These are phyloP conservation scores for Zosterops lateralis DNA, from an alignment of 2,113 vertebrate species.

Conservation along the genomic window DNA sequence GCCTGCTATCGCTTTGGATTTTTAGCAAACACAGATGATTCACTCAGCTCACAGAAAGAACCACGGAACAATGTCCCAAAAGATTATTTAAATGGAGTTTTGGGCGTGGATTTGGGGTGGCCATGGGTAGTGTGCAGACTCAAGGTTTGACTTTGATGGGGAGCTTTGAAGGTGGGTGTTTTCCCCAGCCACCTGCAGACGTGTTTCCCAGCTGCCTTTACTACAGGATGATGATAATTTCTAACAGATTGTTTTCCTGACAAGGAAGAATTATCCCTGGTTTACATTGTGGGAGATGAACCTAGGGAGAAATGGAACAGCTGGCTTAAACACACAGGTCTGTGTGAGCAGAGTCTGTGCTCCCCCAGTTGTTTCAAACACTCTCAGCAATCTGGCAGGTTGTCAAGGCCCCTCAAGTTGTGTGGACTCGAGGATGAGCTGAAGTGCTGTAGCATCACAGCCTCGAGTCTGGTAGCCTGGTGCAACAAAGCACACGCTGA, in stretches of 20 bases:
- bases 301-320: background rate
- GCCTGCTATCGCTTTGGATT: background rate
- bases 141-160: background rate
- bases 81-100: background rate
- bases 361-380: background rate
- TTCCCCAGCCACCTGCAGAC: background rate
- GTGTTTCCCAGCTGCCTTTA: background rate
- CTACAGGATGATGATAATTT: background rate
- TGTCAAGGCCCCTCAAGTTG: background rate
- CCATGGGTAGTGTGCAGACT: background rate
- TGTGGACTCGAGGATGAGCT: background rate
- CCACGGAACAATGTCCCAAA: background rate
- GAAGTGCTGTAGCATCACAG: background rate
- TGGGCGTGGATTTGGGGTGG: background rate
- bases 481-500: background rate
- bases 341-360: rapidly evolving
- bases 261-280: background rate
- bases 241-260: background rate
- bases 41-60: background rate
- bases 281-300: background rate
- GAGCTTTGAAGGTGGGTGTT: background rate
- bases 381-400: background rate
- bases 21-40: constrained; percentile 7
- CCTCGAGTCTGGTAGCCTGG: background rate
- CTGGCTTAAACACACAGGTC: background rate